A percentile compares a stretch with the other conserved stretches of the same genome.
These are phyloP conservation scores for Grus americana DNA, from an alignment of 2,113 vertebrate species.

Conservation along the genomic window DNA sequence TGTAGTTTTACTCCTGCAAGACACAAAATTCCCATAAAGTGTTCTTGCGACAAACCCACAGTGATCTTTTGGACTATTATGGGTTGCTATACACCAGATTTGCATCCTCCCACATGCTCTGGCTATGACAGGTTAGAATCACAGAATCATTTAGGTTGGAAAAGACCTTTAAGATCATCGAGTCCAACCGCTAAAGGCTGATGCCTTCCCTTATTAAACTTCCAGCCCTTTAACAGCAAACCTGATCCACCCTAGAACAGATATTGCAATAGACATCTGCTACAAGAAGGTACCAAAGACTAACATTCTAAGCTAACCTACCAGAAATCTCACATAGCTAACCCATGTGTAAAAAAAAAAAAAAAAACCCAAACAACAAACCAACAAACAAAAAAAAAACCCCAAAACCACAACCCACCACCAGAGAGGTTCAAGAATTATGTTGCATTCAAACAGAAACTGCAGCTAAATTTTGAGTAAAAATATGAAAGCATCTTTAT, in stretches of 20 bases:
- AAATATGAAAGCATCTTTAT: not conserved
- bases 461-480: not conserved
- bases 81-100: not conserved
- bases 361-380: too few species aligned
- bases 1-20: not conserved
- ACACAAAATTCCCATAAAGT: fast-evolving
- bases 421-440: not conserved
- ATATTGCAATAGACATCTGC: not conserved
- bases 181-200: not conserved
- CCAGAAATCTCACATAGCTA: not conserved
- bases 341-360: not conserved
- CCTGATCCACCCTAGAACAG: not conserved
- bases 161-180: not conserved
- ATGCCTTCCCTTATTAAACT: not conserved
- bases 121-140: not conserved
- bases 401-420: not conserved
- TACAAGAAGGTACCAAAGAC: not conserved
- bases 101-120: not conserved
- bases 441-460: not conserved
- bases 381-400: too few species aligned
- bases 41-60: not conserved
- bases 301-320: not conserved
- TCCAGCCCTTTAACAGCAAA: not conserved
- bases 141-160: not conserved
- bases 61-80: not conserved